Evolutionary conservation across 1,140 invertebrate species (phyloP), one percentile per base, ranked within the genome.

Genomic region (Nomia melanderi): DNA sequence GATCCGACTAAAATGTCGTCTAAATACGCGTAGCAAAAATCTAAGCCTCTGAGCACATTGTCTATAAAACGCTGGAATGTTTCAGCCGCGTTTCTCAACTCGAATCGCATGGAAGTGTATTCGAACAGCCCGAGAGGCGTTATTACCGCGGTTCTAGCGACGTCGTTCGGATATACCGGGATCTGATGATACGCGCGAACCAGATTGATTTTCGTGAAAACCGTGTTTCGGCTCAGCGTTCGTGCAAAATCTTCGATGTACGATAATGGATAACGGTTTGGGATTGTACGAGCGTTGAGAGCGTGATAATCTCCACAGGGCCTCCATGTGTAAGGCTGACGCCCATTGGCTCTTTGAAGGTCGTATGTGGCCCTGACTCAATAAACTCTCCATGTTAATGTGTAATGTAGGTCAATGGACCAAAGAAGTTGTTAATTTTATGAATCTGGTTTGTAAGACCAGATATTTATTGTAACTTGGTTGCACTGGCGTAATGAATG

Each of bases 1-100:
- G 53, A 77, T 14, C 25, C 36, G 0, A 70, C 33, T 29, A 66
- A 12, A 1, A 54, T 59, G 12, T 70, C 66, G 36, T 70, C 54
- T 0, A 59, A 3, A 29, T 70, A 70, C 0, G 54, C 36, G 17
- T 44, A 44, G 1, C 14, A 27, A 5, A 59, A 70, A 59, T 70
- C 66, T 5, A 67, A 23, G 0, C 36, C 66, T 27, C 25, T 2
- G 0, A 56, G 11, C 2, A 57, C 66, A 4, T 17, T 3, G 31
- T 69, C 23, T 6, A 69, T 57, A 20, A 54, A 54, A 1, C 65
- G 1, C 17, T 67, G 47, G 31, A 56, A 67, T 2, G 65, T 56
- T 25, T 67, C 53, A 0, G 53, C 66, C 0, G 66, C 54, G 17
- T 70, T 70, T 20, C 54, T 25, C 8, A 59, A 29, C 6, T 36